Conservation (phyloP, 2,888 invertebrate species). For the Serrognathus titanus region DNA sequence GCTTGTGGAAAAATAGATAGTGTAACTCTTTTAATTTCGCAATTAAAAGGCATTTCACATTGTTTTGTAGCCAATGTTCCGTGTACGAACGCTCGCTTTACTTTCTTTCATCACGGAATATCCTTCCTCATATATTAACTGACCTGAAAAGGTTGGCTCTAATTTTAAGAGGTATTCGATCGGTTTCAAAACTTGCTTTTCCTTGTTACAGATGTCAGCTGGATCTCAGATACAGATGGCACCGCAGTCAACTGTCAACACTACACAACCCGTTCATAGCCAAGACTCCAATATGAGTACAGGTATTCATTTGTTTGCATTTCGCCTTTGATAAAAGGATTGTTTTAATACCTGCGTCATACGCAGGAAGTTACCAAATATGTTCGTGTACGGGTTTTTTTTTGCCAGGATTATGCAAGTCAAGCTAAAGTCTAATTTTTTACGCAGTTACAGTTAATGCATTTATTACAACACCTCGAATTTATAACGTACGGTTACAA, state of each 20-base stretch:
- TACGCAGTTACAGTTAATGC: no score
- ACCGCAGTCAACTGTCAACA: constrained; percentile 87
- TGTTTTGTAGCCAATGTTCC: constrained; percentile 1
- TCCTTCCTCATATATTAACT: constrained; percentile 30
- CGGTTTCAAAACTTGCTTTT: constrained; percentile 18
- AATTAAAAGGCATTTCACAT: constrained; percentile 7
- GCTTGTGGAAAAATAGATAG: background rate
- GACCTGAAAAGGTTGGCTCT: constrained; percentile 35
- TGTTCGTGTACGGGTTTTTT: background rate
- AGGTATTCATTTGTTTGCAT: constrained; percentile 55
- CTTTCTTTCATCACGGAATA: constrained; percentile 30
- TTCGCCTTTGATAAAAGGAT: background rate
- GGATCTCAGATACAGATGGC: constrained; percentile 97
- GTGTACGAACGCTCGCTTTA: constrained; percentile 16
- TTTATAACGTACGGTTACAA: no score
- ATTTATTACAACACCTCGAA: no score
- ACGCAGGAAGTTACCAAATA: background rate
- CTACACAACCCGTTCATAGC: constrained; percentile 81
- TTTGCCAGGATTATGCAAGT: background rate
- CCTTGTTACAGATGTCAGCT: constrained; percentile 85
- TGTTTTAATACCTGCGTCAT: background rate
- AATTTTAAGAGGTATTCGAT: constrained; percentile 6
- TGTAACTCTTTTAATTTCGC: constrained; percentile 6
- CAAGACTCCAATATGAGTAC: constrained; percentile 98
- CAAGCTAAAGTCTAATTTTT: no score